phyloP scores from a whole-genome alignment of 2,797 vertebrate genomes.

The Gymnoscopelus braueri region DNA sequence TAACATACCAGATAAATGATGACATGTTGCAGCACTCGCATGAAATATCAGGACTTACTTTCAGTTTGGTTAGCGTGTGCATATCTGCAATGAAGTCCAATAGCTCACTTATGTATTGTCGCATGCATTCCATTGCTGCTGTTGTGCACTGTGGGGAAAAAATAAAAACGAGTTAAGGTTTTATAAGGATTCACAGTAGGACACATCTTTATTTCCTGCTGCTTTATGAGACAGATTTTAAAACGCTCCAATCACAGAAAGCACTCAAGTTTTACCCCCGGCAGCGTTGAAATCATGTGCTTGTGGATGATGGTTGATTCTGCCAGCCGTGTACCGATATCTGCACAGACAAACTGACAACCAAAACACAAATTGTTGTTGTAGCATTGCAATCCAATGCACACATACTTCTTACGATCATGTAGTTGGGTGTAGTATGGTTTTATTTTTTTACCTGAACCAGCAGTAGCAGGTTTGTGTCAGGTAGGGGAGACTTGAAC shows the following conservation, averaged over 20 bases:
- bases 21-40: background rate
- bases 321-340: slow-evolving; percentile 94
- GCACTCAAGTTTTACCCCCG: slow-evolving; percentile 87
- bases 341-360: slow-evolving; percentile 95
- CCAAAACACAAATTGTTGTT: slow-evolving; percentile 19
- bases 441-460: slow-evolving; percentile 87
- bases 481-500: slow-evolving; percentile 96
- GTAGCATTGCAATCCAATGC: slow-evolving; percentile 14
- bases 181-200: slow-evolving; percentile 53
- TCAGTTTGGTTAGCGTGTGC: slow-evolving; percentile 97
- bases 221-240: slow-evolving; percentile 65
- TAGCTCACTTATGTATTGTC: slow-evolving; percentile 94
- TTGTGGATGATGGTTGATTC: slow-evolving; percentile 98
- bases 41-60: slow-evolving; percentile 80
- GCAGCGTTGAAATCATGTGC: slow-evolving; percentile 95
- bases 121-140: slow-evolving; percentile 97
- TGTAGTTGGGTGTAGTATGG: background rate
- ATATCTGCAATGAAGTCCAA: slow-evolving; percentile 99
- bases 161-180: slow-evolving; percentile 51
- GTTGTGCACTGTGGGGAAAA: slow-evolving; percentile 89
- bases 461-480: slow-evolving; percentile 94
- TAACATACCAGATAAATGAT: background rate
- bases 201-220: slow-evolving; percentile 48
- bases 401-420: background rate
- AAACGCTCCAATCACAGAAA: slow-evolving; percentile 51